These are phyloP conservation scores for Andrena minutula DNA, from an alignment of 2,888 invertebrate species.

Conservation along the genomic window DNA sequence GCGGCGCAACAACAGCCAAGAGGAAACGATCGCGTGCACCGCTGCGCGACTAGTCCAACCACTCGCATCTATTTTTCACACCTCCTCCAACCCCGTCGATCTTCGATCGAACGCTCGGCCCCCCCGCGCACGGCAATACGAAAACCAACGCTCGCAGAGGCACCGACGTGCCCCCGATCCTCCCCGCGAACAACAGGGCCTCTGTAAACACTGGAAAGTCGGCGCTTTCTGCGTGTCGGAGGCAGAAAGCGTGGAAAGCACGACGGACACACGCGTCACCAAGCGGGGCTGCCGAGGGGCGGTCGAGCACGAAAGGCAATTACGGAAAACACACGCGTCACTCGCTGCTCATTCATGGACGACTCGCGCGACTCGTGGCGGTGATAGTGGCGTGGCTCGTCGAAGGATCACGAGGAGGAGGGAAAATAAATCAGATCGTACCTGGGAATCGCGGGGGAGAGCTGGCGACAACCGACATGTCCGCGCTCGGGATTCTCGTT, in stretches of 20 bases:
- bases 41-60: slow-evolving; percentile 3
- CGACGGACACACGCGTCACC: slow-evolving; percentile 44
- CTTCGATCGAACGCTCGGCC: slow-evolving; percentile 23
- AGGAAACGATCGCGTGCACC: slow-evolving; percentile 30
- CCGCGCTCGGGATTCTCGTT: slow-evolving; percentile 20
- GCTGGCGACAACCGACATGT: not conserved
- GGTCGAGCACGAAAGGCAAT: slow-evolving; percentile 41
- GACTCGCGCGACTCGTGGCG: slow-evolving; percentile 24
- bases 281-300: slow-evolving; percentile 29
- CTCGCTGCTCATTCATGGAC: slow-evolving; percentile 62
- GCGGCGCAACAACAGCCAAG: slow-evolving; percentile 5
- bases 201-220: slow-evolving; percentile 40
- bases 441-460: not conserved
- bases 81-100: slow-evolving; percentile 3
- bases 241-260: slow-evolving; percentile 48
- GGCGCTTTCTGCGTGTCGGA: slow-evolving; percentile 27
- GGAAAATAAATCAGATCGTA: too few species aligned
- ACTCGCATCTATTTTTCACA: slow-evolving; percentile 11
- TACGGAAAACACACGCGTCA: slow-evolving; percentile 53
- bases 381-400: slow-evolving; percentile 11
- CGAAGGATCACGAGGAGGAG: not conserved
- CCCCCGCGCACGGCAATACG: not conserved
- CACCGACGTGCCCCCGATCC: not conserved
- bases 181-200: slow-evolving; percentile 15
- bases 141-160: not conserved